A percentile compares a stretch with the other conserved stretches of the same genome.
Evolutionary conservation across 2,113 vertebrate genomes (phyloP).

Genomic region (Rana temporaria): DNA sequence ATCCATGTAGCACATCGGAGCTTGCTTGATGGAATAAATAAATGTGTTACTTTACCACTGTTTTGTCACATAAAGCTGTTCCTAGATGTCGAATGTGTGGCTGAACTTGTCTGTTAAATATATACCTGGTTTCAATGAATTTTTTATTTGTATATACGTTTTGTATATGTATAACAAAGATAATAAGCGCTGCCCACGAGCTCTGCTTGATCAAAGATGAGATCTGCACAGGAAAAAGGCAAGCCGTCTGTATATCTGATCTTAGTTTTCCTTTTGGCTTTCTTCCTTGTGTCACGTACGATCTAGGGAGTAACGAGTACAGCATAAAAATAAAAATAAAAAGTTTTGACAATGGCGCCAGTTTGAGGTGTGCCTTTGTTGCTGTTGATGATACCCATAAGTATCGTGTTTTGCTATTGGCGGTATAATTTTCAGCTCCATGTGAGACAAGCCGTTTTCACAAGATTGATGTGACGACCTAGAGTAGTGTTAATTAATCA

Average conservation of each 20-base stretch:
- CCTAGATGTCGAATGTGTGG: too few relatives aligned
- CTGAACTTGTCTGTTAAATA: too few relatives aligned
- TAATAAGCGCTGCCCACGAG: background rate
- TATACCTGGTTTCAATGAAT: background rate
- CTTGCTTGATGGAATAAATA: too few relatives aligned
- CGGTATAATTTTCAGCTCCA: slow-evolving; percentile 77
- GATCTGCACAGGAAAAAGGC: background rate
- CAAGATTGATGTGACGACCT: slow-evolving; percentile 71
- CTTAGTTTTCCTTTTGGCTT: slow-evolving; percentile 22
- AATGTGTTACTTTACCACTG: too few relatives aligned
- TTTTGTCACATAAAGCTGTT: too few relatives aligned
- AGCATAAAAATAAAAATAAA: slow-evolving; percentile 59
- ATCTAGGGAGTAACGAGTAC: slow-evolving; percentile 6
- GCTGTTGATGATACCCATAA: slow-evolving; percentile 68
- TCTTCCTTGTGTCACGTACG: background rate
- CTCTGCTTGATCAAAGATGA: slow-evolving; percentile 10
- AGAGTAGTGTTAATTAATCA: slow-evolving; percentile 86
- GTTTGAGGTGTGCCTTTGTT: slow-evolving; percentile 64
- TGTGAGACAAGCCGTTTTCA: slow-evolving; percentile 74
- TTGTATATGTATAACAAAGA: background rate
- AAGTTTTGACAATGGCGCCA: slow-evolving; percentile 54
- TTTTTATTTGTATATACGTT: background rate
- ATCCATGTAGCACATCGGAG: too few relatives aligned
- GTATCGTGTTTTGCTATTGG: slow-evolving; percentile 71
- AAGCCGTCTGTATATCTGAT: background rate